Conservation (phyloP, 2,797 vertebrate genomes). For the Allobates femoralis region DNA sequence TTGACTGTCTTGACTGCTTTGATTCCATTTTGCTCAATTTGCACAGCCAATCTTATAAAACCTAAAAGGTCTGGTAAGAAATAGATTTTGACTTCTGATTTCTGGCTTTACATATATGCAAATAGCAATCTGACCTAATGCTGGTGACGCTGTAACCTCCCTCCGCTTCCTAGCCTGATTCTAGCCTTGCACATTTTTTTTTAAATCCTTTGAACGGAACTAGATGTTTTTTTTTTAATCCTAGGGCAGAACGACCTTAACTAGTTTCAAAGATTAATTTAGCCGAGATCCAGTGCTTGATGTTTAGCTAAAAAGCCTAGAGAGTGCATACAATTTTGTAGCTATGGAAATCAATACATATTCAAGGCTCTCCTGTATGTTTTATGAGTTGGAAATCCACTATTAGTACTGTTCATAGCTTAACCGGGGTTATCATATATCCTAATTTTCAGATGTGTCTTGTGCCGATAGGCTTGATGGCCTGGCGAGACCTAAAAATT, state of each 20-base stretch:
- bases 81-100: background rate
- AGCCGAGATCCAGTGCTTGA: conserved; percentile 9
- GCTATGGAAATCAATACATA: conserved; percentile 36
- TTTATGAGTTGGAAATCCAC: conserved; percentile 34
- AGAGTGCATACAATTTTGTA: conserved; percentile 30
- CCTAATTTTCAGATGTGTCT: conserved; percentile 11
- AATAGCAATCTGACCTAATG: background rate
- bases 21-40: too few relatives aligned
- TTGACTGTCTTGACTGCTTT: too few relatives aligned
- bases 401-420: background rate
- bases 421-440: conserved; percentile 31
- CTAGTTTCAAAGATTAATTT: conserved; percentile 10
- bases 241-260: conserved; percentile 15
- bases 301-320: conserved; percentile 21
- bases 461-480: conserved; percentile 20
- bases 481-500: conserved; percentile 7
- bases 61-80: background rate
- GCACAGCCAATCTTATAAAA: too few relatives aligned
- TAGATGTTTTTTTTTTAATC: background rate
- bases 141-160: background rate
- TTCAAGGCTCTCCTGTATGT: conserved; percentile 29
- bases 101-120: background rate
- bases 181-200: background rate
- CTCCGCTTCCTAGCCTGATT: background rate
- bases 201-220: background rate